phyloP scores from a whole-genome alignment of 2,797 vertebrate species.

The Falco rusticolus region DNA sequence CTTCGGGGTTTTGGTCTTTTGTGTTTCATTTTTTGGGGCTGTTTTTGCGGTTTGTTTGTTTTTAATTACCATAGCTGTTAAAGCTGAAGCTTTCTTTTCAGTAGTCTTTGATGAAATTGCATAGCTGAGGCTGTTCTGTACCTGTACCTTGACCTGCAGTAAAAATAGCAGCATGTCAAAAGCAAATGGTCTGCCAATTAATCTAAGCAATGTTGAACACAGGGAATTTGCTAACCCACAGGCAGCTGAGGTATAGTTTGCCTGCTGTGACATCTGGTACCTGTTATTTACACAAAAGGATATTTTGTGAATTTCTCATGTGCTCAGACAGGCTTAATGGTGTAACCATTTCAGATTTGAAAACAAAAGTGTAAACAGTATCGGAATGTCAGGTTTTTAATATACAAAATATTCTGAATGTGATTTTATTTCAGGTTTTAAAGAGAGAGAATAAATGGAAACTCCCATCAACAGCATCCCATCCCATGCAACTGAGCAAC shows the following conservation, averaged over 20 bases:
- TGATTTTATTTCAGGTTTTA: background rate
- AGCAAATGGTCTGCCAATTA: conserved; percentile 42
- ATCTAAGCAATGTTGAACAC: conserved; percentile 35
- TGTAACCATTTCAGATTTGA: background rate
- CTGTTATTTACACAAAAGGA: conserved; percentile 27
- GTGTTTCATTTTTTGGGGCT: too few species aligned
- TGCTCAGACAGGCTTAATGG: background rate
- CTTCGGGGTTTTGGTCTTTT: background rate
- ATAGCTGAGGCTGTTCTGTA: background rate
- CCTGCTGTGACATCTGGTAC: conserved; percentile 2
- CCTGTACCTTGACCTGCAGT: background rate
- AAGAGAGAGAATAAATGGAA: background rate
- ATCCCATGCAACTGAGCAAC: background rate
- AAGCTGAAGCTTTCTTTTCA: background rate
- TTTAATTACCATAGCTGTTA: background rate
- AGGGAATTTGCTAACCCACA: conserved; percentile 22
- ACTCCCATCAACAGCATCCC: too few species aligned
- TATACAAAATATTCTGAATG: background rate
- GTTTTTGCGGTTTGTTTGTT: background rate
- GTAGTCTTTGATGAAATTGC: background rate
- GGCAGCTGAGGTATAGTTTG: conserved; percentile 2
- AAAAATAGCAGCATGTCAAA: background rate
- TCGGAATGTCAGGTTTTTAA: background rate
- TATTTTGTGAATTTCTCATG: background rate
- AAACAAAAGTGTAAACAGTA: background rate